Conservation (phyloP, 2,797 vertebrate species). For the Rachycentron canadum region DNA sequence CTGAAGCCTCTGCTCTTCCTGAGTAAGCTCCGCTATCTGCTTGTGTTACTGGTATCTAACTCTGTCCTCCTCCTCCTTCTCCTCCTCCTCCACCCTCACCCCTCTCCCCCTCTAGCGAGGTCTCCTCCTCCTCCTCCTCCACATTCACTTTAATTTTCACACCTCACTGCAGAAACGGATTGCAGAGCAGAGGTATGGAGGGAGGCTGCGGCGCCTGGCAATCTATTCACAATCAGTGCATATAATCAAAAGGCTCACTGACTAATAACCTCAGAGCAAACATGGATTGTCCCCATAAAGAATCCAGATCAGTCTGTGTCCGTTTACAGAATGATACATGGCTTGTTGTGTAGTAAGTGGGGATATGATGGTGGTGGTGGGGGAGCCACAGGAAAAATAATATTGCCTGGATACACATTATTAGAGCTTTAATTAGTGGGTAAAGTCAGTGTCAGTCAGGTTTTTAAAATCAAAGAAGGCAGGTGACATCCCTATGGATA, state of each 20-base stretch:
- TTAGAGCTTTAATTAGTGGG: constrained; percentile 14
- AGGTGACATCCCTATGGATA: not conserved
- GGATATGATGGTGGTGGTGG: not conserved
- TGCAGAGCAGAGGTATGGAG: constrained; percentile 62
- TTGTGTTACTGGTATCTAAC: constrained; percentile 59
- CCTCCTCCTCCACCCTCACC: constrained; percentile 14
- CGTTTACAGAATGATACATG: constrained; percentile 1
- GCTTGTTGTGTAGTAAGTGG: not conserved
- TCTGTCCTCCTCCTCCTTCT: constrained; percentile 32
- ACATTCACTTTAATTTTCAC: constrained; percentile 78
- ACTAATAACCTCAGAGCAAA: constrained; percentile 24
- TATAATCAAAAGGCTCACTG: constrained; percentile 39
- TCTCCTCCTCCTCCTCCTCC: constrained; percentile 81
- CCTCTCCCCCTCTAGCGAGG: constrained; percentile 41
- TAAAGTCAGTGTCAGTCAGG: not conserved
- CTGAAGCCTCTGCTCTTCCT: constrained; percentile 45
- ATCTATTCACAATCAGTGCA: constrained; percentile 21
- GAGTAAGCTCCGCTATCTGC: constrained; percentile 49
- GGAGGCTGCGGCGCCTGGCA: constrained; percentile 16
- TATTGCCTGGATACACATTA: not conserved
- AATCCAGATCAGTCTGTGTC: constrained; percentile 9
- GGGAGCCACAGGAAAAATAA: not conserved
- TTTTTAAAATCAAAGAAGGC: not conserved
- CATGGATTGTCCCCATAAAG: not conserved
- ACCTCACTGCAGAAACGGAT: constrained; percentile 80